These are phyloP conservation scores for Anarrhichthys ocellatus DNA, from an alignment of 2,113 vertebrate species.

Conservation along the genomic window DNA sequence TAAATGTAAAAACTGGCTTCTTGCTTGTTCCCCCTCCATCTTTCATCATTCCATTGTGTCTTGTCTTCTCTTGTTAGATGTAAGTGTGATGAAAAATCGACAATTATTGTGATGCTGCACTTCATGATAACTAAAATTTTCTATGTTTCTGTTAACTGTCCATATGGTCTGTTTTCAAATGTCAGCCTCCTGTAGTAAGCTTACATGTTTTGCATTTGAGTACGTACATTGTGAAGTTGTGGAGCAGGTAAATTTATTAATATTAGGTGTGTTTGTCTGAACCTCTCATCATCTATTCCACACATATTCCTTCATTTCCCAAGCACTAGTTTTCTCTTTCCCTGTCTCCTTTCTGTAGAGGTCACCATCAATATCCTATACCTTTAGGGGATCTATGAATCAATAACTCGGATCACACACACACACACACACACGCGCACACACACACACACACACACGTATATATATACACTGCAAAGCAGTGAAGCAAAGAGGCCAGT, in stretches of 20 bases:
- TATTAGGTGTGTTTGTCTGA: background rate
- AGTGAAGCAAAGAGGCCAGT: background rate
- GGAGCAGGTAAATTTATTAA: background rate
- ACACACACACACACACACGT: constrained; percentile 10
- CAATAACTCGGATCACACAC: constrained; percentile 53
- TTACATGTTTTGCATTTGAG: background rate
- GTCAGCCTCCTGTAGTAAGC: background rate
- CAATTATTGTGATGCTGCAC: background rate
- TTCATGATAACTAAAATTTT: background rate
- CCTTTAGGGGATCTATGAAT: constrained; percentile 65
- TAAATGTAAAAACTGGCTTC: background rate
- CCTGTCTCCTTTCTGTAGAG: constrained; percentile 36
- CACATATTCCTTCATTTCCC: constrained; percentile 3
- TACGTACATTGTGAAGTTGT: background rate
- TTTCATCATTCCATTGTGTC: background rate
- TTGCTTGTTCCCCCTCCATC: background rate
- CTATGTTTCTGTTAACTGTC: background rate
- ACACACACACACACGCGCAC: background rate
- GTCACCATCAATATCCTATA: constrained; percentile 69
- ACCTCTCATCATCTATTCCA: constrained; percentile 5
- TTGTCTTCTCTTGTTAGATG: background rate
- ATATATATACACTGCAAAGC: background rate
- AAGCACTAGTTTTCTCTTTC: constrained; percentile 17
- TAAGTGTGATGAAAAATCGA: background rate
- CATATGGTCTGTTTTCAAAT: background rate